These are phyloP conservation scores for Theocolax elegans DNA, from an alignment of 1,140 invertebrate genomes.

Conservation along the genomic window DNA sequence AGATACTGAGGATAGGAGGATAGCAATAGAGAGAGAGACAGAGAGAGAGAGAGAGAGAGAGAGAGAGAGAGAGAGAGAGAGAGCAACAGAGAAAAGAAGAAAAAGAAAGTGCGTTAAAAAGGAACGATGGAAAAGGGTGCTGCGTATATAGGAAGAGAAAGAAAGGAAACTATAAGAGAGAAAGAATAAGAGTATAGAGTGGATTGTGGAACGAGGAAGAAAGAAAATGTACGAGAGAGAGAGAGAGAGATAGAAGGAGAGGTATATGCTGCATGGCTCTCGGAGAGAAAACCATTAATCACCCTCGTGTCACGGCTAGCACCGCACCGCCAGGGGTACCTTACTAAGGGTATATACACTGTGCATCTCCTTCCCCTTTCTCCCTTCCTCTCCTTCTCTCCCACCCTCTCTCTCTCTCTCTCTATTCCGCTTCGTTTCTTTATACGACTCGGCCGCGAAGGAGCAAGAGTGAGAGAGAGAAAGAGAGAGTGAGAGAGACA, in stretches of 20 bases:
- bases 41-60: slow-evolving; percentile 39
- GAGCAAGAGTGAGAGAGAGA: neutral
- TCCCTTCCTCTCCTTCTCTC: neutral
- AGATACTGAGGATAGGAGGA: slow-evolving; percentile 42
- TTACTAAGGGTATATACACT: slow-evolving; percentile 61
- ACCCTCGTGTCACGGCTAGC: slow-evolving; percentile 66
- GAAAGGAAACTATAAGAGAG: slow-evolving; percentile 33
- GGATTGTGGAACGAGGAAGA: slow-evolving; percentile 39
- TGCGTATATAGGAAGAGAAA: slow-evolving; percentile 19
- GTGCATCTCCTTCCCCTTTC: slow-evolving; percentile 27
- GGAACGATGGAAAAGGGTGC: slow-evolving; percentile 29
- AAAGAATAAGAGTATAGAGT: slow-evolving; percentile 40
- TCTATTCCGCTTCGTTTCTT: slow-evolving; percentile 10
- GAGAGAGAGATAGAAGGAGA: slow-evolving; percentile 40
- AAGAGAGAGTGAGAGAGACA: neutral
- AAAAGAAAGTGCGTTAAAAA: slow-evolving; percentile 41
- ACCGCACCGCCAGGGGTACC: slow-evolving; percentile 64
- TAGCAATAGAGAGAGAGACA: slow-evolving; percentile 45
- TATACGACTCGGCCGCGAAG: slow-evolving; percentile 10
- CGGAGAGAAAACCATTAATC: slow-evolving; percentile 64
- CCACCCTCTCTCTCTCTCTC: slow-evolving; percentile 11
- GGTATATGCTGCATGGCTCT: slow-evolving; percentile 59
- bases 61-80: slow-evolving; percentile 43
- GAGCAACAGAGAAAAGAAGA: slow-evolving; percentile 30
- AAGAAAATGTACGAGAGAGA: slow-evolving; percentile 41